Evolutionary conservation across 2,797 vertebrate genomes (phyloP).

Genomic region (Hozukius guyotensis): DNA sequence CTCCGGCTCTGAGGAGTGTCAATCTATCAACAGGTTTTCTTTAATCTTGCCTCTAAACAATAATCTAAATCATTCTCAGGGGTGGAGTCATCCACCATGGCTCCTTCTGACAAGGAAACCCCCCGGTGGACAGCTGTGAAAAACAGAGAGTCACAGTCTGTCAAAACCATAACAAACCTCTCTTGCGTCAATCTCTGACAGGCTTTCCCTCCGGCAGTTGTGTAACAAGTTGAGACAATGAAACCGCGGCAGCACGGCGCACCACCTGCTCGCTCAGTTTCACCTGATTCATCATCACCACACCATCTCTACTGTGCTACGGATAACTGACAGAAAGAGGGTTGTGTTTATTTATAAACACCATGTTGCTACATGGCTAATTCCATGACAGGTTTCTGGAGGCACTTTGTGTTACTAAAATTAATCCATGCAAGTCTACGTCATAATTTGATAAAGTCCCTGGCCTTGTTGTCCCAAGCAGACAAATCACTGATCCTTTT

Average conservation of each 20-base stretch:
- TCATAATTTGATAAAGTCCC: not conserved
- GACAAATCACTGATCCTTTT: not conserved
- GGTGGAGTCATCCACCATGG: conserved; percentile 28
- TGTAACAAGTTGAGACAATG: conserved; percentile 74
- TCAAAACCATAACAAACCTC: conserved; percentile 74
- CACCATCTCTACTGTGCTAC: not conserved
- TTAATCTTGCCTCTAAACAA: conserved; percentile 15
- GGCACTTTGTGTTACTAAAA: not conserved
- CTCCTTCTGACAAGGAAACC: conserved; percentile 35
- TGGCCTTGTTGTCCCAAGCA: not conserved
- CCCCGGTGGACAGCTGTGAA: conserved; percentile 63
- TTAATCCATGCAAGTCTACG: not conserved
- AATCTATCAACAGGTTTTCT: not conserved
- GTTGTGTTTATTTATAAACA: conserved; percentile 24
- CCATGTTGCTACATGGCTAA: conserved; percentile 16
- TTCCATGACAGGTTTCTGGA: not conserved
- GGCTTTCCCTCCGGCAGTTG: conserved; percentile 64
- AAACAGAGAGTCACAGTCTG: conserved; percentile 71
- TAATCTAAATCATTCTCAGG: conserved; percentile 14
- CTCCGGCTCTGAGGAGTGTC: not conserved
- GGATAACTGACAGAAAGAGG: conserved; percentile 8
- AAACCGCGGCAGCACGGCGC: conserved; percentile 29
- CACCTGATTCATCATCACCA: conserved; percentile 63
- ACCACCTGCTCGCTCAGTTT: conserved; percentile 70
- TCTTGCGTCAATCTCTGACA: conserved; percentile 65